Evolutionary conservation across 1,140 invertebrate genomes (phyloP), one percentile per base, ranked within the genome.

Genomic region (Trissolcus basalis): DNA sequence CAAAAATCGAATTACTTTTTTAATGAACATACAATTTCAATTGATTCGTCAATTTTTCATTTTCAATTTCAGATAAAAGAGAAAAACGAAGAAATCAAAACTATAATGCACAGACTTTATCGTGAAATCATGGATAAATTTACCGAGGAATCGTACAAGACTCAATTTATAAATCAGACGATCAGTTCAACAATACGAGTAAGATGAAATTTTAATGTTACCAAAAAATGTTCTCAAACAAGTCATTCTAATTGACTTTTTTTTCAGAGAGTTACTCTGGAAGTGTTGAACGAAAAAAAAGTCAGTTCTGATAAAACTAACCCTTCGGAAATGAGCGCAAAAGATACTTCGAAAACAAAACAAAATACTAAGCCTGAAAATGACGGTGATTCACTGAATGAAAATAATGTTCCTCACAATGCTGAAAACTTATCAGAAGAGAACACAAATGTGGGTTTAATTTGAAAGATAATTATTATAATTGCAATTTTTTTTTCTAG

Each of bases 41-140:
- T n/a, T n/a, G n/a, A n/a, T n/a, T n/a, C n/a, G n/a, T n/a, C n/a
- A 12, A 2, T 7, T 59, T 45, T 2, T 12, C 11, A 35, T 58
- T 36, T 55, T 53, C 14, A 54, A 43, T 77, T 73, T 13, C 27
- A 83, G 80, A 61, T 63, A 44, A 72, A 79, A 32, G 76, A 63
- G 8, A 82, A 80, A 44, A 81, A 83, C 19, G 81, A 77, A 54
- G 82, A 84, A 70, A 78, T 85, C 4, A 85, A 86, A 53, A 71
- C 58, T 11, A 81, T 85, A 15, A 86, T 87, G 84, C 83, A 84
- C 13, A 76, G 65, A 63, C 81, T 80, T 8, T 85, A 86, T 69
- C 72, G 81, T 11, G 63, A 65, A 13, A 69, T 86, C n/a, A 55
- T 80, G 48, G 65, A 79, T 15, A 80, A 75, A 69, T 83, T 86